Base-by-base conservation (phyloP, 2,113 vertebrate species). In the Cryptotis parvus region DNA sequence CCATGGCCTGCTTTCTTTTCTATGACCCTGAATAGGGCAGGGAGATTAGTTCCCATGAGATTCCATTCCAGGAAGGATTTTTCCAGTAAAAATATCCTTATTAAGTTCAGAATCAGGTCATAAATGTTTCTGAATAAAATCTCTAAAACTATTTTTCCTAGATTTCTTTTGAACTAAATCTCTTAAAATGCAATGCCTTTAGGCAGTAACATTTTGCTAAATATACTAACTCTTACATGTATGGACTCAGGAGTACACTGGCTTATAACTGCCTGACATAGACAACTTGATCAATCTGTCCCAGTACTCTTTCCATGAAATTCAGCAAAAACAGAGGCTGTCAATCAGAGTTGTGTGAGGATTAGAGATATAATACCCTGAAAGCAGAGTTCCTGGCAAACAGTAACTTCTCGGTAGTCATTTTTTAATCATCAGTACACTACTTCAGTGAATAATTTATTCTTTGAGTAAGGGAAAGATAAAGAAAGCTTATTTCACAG, bases 151-250 rank as follows among this genome's bases (percentile, higher is more conserved):
- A 27, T 90, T 70, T 91, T 12, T 18, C 24, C 37, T 43, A 63
- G 22, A 68, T 49, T 49, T 27, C 18, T 79, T n/a, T 89, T 86
- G 16, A 92, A 77, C 0, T n/a, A 41, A 39, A 72, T 94, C 8
- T 77, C n/a, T 81, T 43, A 65, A 86, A 73, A 89, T 26, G 31
- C 2, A 66, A 61, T 41, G 24, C 1, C 0, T 35, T n/a, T 27
- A 22, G 33, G 1, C 31, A 69, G 31, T 43, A 6, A 2, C 41
- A 33, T 70, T 78, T 77, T 79, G 6, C 26, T 66, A 35, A 2
- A 5, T 1, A 2, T 15, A 10, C 7, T 27, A 20, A 20, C 29
- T 4, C 24, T 43, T 78, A 6, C 43, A 2, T 2, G 4, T 11
- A 2, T 39, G 68, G 33, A 85, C 41, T 43, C 27, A 75, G 26